Evolutionary conservation across 2,113 vertebrate species (phyloP).

Genomic region (Meleagris gallopavo): DNA sequence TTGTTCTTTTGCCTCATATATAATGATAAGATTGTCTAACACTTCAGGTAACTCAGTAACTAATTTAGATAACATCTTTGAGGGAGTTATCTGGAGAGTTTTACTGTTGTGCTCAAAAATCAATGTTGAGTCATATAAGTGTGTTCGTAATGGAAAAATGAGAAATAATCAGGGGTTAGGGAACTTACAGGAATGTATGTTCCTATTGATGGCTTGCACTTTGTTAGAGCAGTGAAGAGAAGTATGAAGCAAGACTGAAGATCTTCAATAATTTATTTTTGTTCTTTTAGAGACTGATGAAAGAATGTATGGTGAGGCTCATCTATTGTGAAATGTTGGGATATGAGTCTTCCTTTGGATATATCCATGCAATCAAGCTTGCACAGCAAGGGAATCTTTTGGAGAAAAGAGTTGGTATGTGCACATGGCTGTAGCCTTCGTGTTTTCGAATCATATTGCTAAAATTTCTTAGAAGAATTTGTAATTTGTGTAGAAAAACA

Average conservation of each 20-base stretch:
- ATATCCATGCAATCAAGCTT: constrained; percentile 97
- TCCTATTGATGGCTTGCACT: neutral
- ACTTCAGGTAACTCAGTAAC: rapidly evolving
- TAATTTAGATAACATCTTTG: neutral
- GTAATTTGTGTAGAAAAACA: neutral
- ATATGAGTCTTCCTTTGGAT: constrained; percentile 93
- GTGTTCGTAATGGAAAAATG: neutral
- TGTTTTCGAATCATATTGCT: neutral
- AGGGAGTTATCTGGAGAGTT: neutral
- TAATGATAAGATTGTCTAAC: neutral
- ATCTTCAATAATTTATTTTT: neutral
- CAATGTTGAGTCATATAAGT: neutral
- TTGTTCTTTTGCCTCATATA: rapidly evolving
- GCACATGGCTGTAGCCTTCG: neutral
- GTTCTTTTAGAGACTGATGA: constrained; percentile 91
- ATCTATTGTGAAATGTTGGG: constrained; percentile 99
- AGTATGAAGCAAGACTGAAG: neutral
- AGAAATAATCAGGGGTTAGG: rapidly evolving
- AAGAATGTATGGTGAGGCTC: constrained; percentile 95
- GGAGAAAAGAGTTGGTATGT: constrained; percentile 98
- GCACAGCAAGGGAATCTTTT: constrained; percentile 94
- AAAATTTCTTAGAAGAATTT: neutral
- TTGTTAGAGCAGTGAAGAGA: neutral
- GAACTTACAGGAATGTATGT: rapidly evolving
- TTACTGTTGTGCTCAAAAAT: neutral